These are phyloP conservation scores for Paradoxurus hermaphroditus DNA, from an alignment of 2,113 vertebrate species.

Conservation along the genomic window DNA sequence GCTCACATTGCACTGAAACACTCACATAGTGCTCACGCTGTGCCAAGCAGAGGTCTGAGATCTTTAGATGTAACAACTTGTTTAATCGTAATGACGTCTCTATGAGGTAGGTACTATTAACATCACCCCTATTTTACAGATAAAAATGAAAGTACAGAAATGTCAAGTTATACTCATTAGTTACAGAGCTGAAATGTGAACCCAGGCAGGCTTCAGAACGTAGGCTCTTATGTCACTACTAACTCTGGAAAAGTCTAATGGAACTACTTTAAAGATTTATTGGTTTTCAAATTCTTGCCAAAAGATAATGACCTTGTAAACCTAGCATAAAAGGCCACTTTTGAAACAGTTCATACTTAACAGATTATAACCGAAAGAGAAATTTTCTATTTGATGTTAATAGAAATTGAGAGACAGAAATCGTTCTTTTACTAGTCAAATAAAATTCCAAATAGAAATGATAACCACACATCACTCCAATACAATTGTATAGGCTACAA, in stretches of 20 bases:
- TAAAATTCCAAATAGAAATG: constrained; percentile 11
- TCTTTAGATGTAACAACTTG: neutral
- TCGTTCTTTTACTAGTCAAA: neutral
- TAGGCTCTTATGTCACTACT: neutral
- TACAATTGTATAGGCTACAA: neutral
- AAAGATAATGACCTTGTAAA: constrained; percentile 5
- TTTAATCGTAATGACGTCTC: neutral
- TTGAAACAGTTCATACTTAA: neutral
- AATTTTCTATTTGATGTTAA: neutral
- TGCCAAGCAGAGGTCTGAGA: neutral
- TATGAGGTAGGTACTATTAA: neutral
- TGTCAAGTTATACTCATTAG: neutral
- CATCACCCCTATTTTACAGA: neutral
- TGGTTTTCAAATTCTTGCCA: constrained; percentile 13
- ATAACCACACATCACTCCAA: neutral
- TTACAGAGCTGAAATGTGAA: neutral
- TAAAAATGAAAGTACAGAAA: neutral
- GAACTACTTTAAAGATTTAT: neutral
- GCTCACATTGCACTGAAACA: neutral
- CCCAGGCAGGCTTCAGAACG: neutral
- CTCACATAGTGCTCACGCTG: neutral
- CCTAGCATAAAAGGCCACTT: neutral
- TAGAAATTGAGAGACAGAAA: neutral
- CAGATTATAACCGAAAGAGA: neutral
- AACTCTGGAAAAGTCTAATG: neutral